Evolutionary conservation across 1,140 invertebrate species (phyloP), one percentile per base, ranked within the genome.

Genomic region (Drosophila nannoptera): DNA sequence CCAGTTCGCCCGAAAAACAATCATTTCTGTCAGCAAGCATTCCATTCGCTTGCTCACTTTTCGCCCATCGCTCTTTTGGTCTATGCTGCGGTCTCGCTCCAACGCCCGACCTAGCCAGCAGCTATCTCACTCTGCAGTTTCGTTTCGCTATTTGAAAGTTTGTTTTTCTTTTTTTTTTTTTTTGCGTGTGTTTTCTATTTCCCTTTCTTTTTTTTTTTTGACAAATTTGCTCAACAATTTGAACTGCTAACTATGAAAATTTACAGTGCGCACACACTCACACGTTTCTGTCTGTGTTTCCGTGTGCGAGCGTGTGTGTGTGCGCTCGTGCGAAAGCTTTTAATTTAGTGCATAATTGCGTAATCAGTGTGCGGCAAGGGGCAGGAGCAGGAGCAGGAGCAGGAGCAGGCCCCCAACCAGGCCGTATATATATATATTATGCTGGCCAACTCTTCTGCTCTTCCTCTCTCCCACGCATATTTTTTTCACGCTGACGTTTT

Each of bases 331-430:
- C 32, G 42, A 45, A 46, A 48, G 68, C 62, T 62, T 72, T 72
- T 68, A 72, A 72, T 68, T 72, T 68, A 68, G 69, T 72, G 58
- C 69, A 72, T 72, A 72, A 72, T 72, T 72, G 69, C 69, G 58
- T 54, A 72, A 72, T 72, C 64, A 72, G 50, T 58, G 56, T 49
- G 55, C 53, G 40, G n/a, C 42, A 16, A 4, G n/a, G 29, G 12
- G n/a, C 4, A 38, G 50, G 32, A 22, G 45, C 4, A 11, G 8
- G 4, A 6, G 16, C 11, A 32, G 33, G 50, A 8, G 4, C 6
- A 16, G 11, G 4, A 6, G 16, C 11, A 32, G 33, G 50, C 4
- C 11, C 6, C n/a, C 5, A 36, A 7, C 14, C 16, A 42, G 22
- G 6, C 16, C 14, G 9, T 54, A 43, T 42, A 33, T 54, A 43